A percentile compares a stretch with the other conserved stretches of the same genome.
Conservation (phyloP, 37 sponge, comb jelly and placozoan species). For the Chondrosia reniformis region DNA sequence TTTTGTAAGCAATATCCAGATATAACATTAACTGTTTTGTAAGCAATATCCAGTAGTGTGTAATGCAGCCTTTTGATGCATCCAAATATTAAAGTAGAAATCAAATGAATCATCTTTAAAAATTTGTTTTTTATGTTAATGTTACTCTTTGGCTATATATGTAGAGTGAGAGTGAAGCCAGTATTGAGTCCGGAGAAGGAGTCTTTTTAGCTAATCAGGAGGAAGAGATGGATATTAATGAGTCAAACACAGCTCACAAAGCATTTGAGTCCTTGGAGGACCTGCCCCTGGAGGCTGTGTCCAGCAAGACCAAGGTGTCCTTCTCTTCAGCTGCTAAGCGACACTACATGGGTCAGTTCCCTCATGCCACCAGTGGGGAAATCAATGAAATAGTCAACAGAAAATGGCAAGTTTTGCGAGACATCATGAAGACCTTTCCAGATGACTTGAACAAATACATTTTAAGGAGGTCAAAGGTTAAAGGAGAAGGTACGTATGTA, state of each 20-base stretch:
- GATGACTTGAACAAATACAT: background rate
- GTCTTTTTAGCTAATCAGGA: background rate
- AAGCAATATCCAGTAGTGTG: too few species aligned
- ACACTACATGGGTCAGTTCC: slow-evolving; percentile 44
- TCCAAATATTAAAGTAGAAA: too few species aligned
- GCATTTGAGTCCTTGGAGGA: slow-evolving; percentile 26
- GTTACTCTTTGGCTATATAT: too few species aligned
- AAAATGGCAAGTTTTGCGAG: slow-evolving; percentile 56
- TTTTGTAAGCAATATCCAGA: too few species aligned
- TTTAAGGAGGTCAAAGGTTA: background rate
- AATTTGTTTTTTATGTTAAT: too few species aligned
- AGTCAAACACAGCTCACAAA: background rate
- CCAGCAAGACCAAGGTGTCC: slow-evolving; percentile 4
- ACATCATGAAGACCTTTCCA: background rate
- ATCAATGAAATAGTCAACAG: slow-evolving; percentile 45
- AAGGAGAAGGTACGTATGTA: slow-evolving; percentile 4
- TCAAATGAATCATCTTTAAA: too few species aligned
- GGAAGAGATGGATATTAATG: background rate
- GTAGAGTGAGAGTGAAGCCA: slow-evolving; percentile 8
- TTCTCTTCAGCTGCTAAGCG: background rate
- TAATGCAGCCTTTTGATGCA: too few species aligned
- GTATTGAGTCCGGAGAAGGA: slow-evolving; percentile 1
- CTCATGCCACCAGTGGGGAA: slow-evolving; percentile 58
- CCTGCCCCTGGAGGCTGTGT: slow-evolving; percentile 43
- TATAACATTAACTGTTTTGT: too few species aligned